Base-by-base conservation (phyloP, 2,113 vertebrate genomes). In the Delphinus delphis region DNA sequence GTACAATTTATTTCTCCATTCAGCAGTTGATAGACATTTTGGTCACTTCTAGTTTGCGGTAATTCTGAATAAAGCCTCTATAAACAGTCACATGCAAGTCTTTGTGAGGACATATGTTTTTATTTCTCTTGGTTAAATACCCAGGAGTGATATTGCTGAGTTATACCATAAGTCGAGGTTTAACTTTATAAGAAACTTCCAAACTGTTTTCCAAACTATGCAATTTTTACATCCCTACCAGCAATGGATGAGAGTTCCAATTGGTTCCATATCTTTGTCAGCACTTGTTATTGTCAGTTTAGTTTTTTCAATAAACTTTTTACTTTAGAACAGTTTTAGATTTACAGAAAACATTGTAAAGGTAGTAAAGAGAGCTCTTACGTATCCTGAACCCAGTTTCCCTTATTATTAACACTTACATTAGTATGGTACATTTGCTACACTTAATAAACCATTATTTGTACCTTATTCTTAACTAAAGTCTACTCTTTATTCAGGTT, bases 291-390 rank as follows among this genome's bases (percentile, higher is more conserved):
- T 55, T 93, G 6, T 47, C 33, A 41, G 5, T 62, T n/a, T 86
- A 81, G 80, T 74, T 91, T 90, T 86, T 36, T 44, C n/a, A 73
- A 26, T 76, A 63, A 88, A 31, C 25, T 71, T 81, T 68, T 88
- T 47, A 84, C 80, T 93, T 84, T 79, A 77, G 28, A 92, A n/a
- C 67, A 81, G 26, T 76, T 95, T 93, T 82, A 77, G 26, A n/a
- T 33, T 60, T 76, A 70, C 26, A 85, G 17, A 65, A 94, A 82
- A 92, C 87, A 23, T 13, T 58, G 15, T 26, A 94, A 70, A 86
- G 20, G 33, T 79, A 21, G 9, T 60, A 65, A 26, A 73, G 36
- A 71, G 44, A 90, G 41, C 65, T 67, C 38, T 53, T 5, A 15
- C 26, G n/a, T 58, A 93, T 14, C n/a, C 55, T 15, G 3, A 12